A percentile compares a stretch with the other conserved stretches of the same genome.
These are phyloP conservation scores for Lepus timidus DNA, from an alignment of 2,113 vertebrate genomes.

Conservation along the genomic window DNA sequence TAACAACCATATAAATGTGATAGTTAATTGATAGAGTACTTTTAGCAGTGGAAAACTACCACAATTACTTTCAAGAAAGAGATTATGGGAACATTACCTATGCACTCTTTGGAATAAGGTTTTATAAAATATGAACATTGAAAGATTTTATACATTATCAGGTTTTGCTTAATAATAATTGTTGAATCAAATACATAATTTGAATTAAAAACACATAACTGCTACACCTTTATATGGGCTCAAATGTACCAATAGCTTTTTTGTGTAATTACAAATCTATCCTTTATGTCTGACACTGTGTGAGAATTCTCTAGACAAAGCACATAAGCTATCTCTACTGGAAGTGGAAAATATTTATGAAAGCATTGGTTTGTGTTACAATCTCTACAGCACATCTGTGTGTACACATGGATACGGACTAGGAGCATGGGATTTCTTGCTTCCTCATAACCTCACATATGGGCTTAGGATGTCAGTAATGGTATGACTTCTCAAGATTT, in stretches of 20 bases:
- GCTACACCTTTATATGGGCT: background rate
- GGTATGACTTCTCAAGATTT: background rate
- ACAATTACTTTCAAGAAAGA: constrained; percentile 25
- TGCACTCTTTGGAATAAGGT: background rate
- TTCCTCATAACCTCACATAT: background rate
- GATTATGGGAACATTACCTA: background rate
- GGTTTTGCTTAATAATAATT: constrained; percentile 13
- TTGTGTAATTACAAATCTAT: constrained; percentile 29
- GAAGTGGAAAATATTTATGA: background rate
- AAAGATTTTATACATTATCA: background rate
- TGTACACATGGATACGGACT: background rate
- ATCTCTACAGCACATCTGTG: background rate
- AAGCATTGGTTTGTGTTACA: background rate
- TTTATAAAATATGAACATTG: constrained; percentile 6
- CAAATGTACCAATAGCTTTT: background rate
- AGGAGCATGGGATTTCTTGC: background rate
- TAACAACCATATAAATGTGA: constrained; percentile 44
- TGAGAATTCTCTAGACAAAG: background rate
- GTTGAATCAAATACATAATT: background rate
- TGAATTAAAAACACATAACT: background rate
- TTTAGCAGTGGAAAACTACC: constrained; percentile 40
- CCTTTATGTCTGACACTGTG: background rate
- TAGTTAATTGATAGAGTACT: constrained; percentile 24
- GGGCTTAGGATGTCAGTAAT: background rate
- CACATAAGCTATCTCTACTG: background rate